These are phyloP conservation scores for Channa maculata DNA, from an alignment of 2,113 vertebrate genomes.

Conservation along the genomic window DNA sequence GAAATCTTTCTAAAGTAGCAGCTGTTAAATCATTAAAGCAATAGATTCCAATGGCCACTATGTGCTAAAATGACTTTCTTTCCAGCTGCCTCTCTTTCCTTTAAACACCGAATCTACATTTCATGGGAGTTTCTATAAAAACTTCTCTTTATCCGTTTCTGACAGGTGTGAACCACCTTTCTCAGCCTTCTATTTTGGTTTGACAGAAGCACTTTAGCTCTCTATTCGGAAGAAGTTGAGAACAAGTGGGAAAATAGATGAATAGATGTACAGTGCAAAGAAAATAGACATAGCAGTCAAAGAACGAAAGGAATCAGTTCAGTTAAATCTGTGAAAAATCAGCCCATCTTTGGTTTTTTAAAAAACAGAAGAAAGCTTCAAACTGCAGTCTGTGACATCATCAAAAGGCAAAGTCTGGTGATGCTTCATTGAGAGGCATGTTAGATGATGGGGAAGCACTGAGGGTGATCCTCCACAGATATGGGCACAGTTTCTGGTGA, in stretches of 20 bases:
- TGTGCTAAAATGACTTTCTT: slow-evolving; percentile 62
- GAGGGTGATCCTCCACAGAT: slow-evolving; percentile 42
- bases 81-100: not conserved
- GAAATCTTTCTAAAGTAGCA: not conserved
- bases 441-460: slow-evolving; percentile 56
- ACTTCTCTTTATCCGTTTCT: slow-evolving; percentile 17
- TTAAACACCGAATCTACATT: slow-evolving; percentile 34
- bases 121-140: slow-evolving; percentile 47
- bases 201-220: slow-evolving; percentile 57
- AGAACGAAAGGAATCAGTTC: slow-evolving; percentile 42
- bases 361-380: slow-evolving; percentile 31
- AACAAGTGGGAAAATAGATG: slow-evolving; percentile 49
- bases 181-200: slow-evolving; percentile 62
- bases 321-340: slow-evolving; percentile 53
- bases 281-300: slow-evolving; percentile 46
- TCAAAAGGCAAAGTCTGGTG: slow-evolving; percentile 41
- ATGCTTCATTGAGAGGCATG: slow-evolving; percentile 39
- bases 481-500: slow-evolving; percentile 10
- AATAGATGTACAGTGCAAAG: slow-evolving; percentile 12
- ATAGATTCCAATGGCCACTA: slow-evolving; percentile 21
- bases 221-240: slow-evolving; percentile 30
- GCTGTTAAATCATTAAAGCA: slow-evolving; percentile 65
- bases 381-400: slow-evolving; percentile 34
- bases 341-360: slow-evolving; percentile 41
- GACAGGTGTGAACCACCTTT: slow-evolving; percentile 59